Conservation (phyloP, 2,888 invertebrate genomes). For the Lepidocyrtoides sp. region DNA sequence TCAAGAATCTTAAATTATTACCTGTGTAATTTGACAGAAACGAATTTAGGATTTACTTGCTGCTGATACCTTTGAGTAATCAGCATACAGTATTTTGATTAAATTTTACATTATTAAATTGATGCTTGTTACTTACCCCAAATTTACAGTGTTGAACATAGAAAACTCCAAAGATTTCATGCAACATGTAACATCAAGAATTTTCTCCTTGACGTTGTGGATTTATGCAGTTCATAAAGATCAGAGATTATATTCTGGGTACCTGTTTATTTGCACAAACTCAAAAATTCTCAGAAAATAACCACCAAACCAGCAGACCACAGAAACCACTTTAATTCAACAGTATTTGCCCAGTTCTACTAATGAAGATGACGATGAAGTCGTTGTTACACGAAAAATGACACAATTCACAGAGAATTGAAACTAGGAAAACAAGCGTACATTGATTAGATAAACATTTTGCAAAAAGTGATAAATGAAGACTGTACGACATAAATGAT, state of each 20-base stretch:
- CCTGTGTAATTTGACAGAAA: too few species aligned
- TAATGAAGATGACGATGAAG: slow-evolving; percentile 9
- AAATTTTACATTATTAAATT: too few species aligned
- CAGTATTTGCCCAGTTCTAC: neutral
- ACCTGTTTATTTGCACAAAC: neutral
- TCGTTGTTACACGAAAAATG: slow-evolving; percentile 19
- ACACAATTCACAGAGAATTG: slow-evolving; percentile 36
- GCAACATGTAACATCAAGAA: neutral
- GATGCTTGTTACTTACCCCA: too few species aligned
- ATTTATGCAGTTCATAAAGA: neutral
- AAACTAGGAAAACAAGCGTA: slow-evolving; percentile 49
- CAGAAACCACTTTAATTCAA: slow-evolving; percentile 32
- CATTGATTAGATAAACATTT: slow-evolving; percentile 61
- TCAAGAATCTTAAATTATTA: too few species aligned
- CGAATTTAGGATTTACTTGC: too few species aligned
- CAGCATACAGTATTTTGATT: neutral
- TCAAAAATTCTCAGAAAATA: slow-evolving; percentile 15
- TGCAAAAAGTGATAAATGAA: slow-evolving; percentile 5
- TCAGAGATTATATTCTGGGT: slow-evolving; percentile 9
- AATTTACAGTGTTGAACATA: neutral
- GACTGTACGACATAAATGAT: neutral
- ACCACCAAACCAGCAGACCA: neutral
- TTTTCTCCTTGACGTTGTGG: neutral
- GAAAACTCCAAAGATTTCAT: neutral
- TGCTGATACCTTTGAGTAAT: too few species aligned